A percentile compares a stretch with the other conserved stretches of the same genome.
phyloP scores from a whole-genome alignment of 37 sponge, comb jelly and placozoan genomes.

The Chondrosia reniformis region DNA sequence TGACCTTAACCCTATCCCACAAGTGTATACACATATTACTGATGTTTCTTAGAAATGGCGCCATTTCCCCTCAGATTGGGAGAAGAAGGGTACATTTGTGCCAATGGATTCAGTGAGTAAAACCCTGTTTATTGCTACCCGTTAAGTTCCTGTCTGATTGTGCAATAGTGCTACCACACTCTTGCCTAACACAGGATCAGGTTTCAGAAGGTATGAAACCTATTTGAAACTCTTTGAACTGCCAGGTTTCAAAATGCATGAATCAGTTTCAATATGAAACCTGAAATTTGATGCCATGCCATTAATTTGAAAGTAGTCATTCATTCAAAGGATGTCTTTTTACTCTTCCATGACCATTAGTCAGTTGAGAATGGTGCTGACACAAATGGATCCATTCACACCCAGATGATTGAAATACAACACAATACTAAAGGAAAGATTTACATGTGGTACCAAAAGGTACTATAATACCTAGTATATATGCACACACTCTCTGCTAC shows the following conservation, averaged over 20 bases:
- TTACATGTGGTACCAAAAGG: slow-evolving; percentile 22
- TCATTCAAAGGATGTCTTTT: neutral
- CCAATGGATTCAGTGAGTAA: slow-evolving; percentile 13
- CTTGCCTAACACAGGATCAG: too few species aligned
- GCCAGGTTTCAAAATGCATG: too few species aligned
- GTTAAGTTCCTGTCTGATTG: too few species aligned
- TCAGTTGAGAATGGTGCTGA: neutral
- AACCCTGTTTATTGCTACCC: too few species aligned
- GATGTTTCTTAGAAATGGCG: slow-evolving; percentile 6
- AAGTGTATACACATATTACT: neutral
- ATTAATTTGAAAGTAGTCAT: too few species aligned
- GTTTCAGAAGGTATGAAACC: too few species aligned
- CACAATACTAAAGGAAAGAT: neutral
- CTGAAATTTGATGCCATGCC: too few species aligned
- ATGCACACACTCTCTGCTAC: too few species aligned
- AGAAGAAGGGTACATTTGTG: slow-evolving; percentile 4
- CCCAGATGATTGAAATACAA: slow-evolving; percentile 10
- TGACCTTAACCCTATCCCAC: neutral
- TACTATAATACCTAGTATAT: too few species aligned
- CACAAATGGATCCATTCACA: neutral
- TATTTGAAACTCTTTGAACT: too few species aligned
- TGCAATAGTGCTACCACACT: too few species aligned
- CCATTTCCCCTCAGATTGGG: slow-evolving; percentile 29
- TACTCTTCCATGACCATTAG: neutral
- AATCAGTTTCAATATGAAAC: too few species aligned